These are phyloP conservation scores for Sebastes iracundus DNA, from an alignment of 2,797 vertebrate genomes.

Conservation along the genomic window DNA sequence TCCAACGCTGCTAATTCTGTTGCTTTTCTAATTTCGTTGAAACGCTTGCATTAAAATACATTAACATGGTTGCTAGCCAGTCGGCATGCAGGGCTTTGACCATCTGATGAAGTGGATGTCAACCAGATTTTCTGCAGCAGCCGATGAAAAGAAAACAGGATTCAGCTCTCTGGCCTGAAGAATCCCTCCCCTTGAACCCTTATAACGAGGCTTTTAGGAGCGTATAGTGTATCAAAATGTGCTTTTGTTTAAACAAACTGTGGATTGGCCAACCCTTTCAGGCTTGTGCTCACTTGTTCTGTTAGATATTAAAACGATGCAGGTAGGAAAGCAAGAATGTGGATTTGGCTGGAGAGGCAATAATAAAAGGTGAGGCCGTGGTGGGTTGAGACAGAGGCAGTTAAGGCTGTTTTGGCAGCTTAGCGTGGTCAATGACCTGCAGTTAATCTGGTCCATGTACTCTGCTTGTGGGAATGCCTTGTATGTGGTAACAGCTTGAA, in stretches of 20 bases:
- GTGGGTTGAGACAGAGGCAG: constrained; percentile 16
- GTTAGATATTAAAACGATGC: not conserved
- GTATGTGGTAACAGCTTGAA: constrained; percentile 66
- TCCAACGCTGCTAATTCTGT: not conserved
- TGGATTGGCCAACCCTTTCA: not conserved
- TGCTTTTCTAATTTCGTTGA: not conserved
- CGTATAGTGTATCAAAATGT: not conserved
- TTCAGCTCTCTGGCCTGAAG: constrained; percentile 12
- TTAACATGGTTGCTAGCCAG: constrained; percentile 34
- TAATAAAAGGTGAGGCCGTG: constrained; percentile 19
- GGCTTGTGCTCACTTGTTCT: constrained; percentile 12
- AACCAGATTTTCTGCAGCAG: constrained; percentile 57
- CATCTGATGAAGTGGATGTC: constrained; percentile 41
- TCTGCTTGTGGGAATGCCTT: constrained; percentile 62
- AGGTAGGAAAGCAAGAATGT: constrained; percentile 6
- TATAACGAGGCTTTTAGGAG: not conserved
- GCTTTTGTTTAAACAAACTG: not conserved
- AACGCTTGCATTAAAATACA: constrained; percentile 3
- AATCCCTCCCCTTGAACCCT: constrained; percentile 6
- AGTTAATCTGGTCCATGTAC: constrained; percentile 66
- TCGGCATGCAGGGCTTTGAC: constrained; percentile 29
- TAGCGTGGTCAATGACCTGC: constrained; percentile 61
- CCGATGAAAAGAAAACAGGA: constrained; percentile 29
- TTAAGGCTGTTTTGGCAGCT: constrained; percentile 40
- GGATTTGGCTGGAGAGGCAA: not conserved